A percentile compares a stretch with the other conserved stretches of the same genome.
These are phyloP conservation scores for Drosophila quadrilineata DNA, from an alignment of 1,140 invertebrate genomes.

Conservation along the genomic window DNA sequence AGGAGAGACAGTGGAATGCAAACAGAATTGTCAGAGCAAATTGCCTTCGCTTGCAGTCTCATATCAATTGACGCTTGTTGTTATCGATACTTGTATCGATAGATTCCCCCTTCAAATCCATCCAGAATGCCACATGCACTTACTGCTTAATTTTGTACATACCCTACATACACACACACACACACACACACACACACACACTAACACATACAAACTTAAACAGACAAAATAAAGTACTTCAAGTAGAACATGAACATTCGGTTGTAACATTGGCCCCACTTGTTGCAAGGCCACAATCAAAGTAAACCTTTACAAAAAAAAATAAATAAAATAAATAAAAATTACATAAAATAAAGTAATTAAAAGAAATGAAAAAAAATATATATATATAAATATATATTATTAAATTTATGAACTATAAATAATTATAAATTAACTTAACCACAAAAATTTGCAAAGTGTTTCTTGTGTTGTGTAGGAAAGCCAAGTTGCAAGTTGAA, in stretches of 20 bases:
- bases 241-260: constrained; percentile 42
- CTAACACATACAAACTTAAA: background rate
- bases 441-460: constrained; percentile 18
- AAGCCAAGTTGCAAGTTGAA: too few species aligned
- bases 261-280: constrained; percentile 38
- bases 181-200: constrained; percentile 2
- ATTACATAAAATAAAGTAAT: background rate
- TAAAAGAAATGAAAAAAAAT: too few species aligned
- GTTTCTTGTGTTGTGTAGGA: constrained; percentile 39
- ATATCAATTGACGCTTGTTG: constrained; percentile 27
- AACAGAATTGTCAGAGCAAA: background rate
- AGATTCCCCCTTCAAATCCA: constrained; percentile 20
- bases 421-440: background rate
- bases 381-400: too few species aligned
- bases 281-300: constrained; percentile 37
- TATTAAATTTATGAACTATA: too few species aligned
- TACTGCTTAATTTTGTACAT: constrained; percentile 39
- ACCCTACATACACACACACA: constrained; percentile 6
- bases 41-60: constrained; percentile 11
- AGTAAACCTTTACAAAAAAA: constrained; percentile 12
- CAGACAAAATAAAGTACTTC: constrained; percentile 12
- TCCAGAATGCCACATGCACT: constrained; percentile 41
- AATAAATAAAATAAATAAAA: background rate
- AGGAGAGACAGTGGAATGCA: background rate
- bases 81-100: too few species aligned